Evolutionary conservation across 1,140 invertebrate species (phyloP), one percentile per base, ranked within the genome.

Genomic region (Scaptomyza hsui): DNA sequence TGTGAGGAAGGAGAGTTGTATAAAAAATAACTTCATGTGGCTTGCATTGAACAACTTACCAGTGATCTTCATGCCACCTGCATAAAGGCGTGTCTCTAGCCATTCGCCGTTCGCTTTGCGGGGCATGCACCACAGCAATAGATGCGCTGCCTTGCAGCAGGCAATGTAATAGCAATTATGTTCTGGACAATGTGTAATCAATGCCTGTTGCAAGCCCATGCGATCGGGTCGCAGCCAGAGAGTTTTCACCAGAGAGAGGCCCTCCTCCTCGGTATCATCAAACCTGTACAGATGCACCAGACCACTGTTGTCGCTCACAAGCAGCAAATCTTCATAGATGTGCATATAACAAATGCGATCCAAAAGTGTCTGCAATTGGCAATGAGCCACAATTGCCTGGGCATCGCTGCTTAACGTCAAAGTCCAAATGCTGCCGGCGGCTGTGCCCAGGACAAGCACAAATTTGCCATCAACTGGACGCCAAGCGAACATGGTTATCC

Each of bases 401-500:
- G 35, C 47, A 60, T 71, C 61, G 0, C 6, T 1, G 12, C 52
- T 64, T 4, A 85, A 10, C 0, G n/a, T 73, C 0, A 90, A 45
- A 2, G 37, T 47, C 67, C 89, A 73, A 9, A 90, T n/a, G 13
- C 65, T 55, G 2, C 88, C 88, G 0, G 45, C 47, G 12, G 88
- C 88, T 5, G 80, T 90, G 21, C 76, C 86, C 29, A 89, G 10
- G 0, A 90, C 18, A 7, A 90, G 56, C 5, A 3, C 13, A 15
- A 41, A 24, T 6, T n/a, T 48, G 1, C 1, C 32, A 2, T 62
- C 12, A 0, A 15, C 18, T 2, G 57, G 1, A n/a, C 72, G 39
- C 88, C 82, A 89, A 3, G 44, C 57, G 35, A 83, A 78, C 67
- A 75, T 75, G 0, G 88, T 90, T 13, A 88, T 88, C 82, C 82